Evolutionary conservation across 37 sponge, comb jelly and placozoan genomes (phyloP), one percentile per base, ranked within the genome.

Genomic region (Corticium candelabrum): DNA sequence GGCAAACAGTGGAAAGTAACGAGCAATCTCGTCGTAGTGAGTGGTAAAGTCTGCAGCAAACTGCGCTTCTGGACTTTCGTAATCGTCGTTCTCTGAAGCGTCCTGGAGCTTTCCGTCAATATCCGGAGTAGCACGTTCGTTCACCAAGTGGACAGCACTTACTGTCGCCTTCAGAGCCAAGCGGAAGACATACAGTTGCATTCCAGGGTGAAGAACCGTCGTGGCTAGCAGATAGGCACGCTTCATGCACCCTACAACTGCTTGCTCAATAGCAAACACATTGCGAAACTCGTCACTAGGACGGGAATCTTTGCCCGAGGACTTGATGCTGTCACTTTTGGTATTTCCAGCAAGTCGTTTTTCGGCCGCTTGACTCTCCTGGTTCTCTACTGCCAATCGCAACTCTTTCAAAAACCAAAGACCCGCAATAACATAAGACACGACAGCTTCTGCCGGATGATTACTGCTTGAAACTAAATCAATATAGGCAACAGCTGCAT

Each of bases 31-130:
- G 36, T 78, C 41, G 40, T 89, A 89, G 68, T 79, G 35, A n/a
- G 40, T n/a, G 31, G 86, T 89, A 0, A 89, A 29, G 50, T 82
- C 90, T 35, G 1, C 35, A 2, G 90, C 86, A 89, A 89, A 89
- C 34, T 82, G 41, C 0, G 69, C 57, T 37, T 89, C 89, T 37
- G 89, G 80, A 40, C 89, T 89, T 21, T 89, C 80, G n/a, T n/a
- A n/a, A 76, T 82, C 83, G 39, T 85, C 83, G 33, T 7, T 1
- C 0, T 89, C 85, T 40, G 80, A 38, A 0, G 74, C 68, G 57
- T 89, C 89, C 0, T 77, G 40, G 1, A 89, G 83, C 37, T 84
- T 78, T 7, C 86, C 89, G 82, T 89, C 83, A 33, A 41, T 32
- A 0, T 82, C 83, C 41, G 80, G 85, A 37, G 82, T 79, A 1